These are phyloP conservation scores for Tenebrosternarchus preto DNA, from an alignment of 2,113 vertebrate species.

Conservation along the genomic window DNA sequence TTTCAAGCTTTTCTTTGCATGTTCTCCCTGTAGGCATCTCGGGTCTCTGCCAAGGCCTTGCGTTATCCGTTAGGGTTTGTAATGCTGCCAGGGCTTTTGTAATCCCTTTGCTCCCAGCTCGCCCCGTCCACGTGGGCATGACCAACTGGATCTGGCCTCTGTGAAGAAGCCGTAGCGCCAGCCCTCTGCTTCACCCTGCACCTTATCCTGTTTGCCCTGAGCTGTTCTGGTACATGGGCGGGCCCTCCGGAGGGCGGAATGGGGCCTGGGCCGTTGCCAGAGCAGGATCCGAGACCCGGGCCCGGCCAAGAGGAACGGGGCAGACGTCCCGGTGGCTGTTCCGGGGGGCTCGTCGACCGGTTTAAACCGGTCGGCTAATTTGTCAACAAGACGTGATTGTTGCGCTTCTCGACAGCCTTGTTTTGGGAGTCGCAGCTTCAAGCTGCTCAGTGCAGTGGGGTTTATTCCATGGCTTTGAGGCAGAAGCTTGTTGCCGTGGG, in stretches of 20 bases:
- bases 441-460: constrained; percentile 34
- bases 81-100: constrained; percentile 60
- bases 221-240: constrained; percentile 41
- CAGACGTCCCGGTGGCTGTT: constrained; percentile 50
- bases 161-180: constrained; percentile 63
- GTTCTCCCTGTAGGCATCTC: not conserved
- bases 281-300: constrained; percentile 11
- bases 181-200: constrained; percentile 44
- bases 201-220: constrained; percentile 54
- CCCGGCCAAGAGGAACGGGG: constrained; percentile 56
- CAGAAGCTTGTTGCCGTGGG: not conserved
- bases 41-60: constrained; percentile 1
- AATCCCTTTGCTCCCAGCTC: constrained; percentile 36
- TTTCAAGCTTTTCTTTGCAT: not conserved
- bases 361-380: constrained; percentile 65
- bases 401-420: constrained; percentile 43
- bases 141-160: constrained; percentile 68
- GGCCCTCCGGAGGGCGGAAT: constrained; percentile 36
- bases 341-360: constrained; percentile 57
- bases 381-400: constrained; percentile 62
- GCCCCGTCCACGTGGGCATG: constrained; percentile 62
- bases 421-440: constrained; percentile 33
- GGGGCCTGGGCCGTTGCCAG: constrained; percentile 36
- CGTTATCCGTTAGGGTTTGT: constrained; percentile 48
- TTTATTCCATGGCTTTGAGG: constrained; percentile 20